Evolutionary conservation across 2,113 vertebrate species (phyloP).

Genomic region (Sander vitreus): DNA sequence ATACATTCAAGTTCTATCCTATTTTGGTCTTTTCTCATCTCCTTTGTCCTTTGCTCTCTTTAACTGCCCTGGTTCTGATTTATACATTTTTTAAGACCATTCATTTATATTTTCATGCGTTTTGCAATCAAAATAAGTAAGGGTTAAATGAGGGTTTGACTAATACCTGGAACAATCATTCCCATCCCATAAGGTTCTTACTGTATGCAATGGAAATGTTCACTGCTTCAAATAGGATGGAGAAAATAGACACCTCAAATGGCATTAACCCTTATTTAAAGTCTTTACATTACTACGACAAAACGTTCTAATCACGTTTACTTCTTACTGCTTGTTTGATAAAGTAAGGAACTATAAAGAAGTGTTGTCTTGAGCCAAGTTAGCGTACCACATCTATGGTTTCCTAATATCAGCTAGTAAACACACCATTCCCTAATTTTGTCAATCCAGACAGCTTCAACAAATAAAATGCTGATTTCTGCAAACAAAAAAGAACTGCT

Average conservation of each 20-base stretch:
- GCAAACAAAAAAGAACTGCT: too few relatives aligned
- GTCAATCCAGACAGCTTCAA: too few relatives aligned
- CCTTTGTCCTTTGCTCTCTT: conserved; percentile 1
- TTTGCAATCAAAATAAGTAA: too few relatives aligned
- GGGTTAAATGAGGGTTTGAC: too few relatives aligned
- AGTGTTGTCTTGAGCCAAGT: not conserved
- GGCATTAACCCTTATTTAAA: not conserved
- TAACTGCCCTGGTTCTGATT: not conserved
- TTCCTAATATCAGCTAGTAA: not conserved
- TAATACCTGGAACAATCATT: too few relatives aligned
- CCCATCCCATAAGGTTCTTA: too few relatives aligned
- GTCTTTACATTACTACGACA: too few relatives aligned
- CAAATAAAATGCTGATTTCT: too few relatives aligned
- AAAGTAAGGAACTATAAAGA: not conserved
- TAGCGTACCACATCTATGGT: not conserved
- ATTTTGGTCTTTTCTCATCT: not conserved
- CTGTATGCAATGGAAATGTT: too few relatives aligned
- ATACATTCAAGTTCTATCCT: not conserved
- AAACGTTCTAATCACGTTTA: not conserved
- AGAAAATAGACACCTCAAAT: too few relatives aligned
- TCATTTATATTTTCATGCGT: too few relatives aligned
- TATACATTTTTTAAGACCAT: not conserved
- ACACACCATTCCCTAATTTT: not conserved
- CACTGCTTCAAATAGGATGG: too few relatives aligned
- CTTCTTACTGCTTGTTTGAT: not conserved